Base-by-base conservation (phyloP, 1,140 invertebrate genomes). In the Frieseomelitta varia region DNA sequence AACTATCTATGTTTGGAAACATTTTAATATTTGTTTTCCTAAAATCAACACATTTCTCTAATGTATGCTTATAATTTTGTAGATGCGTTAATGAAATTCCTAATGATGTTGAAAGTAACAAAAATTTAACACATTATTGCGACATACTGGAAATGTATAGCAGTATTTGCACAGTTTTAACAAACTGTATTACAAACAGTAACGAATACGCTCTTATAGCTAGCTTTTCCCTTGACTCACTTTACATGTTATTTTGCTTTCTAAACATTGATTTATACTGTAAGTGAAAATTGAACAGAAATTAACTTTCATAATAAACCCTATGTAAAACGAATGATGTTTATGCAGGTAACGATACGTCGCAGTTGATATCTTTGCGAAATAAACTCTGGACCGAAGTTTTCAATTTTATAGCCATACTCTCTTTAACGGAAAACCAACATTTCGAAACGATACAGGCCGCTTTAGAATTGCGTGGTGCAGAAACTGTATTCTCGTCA, bases 71-170 rank as follows among this genome's bases (percentile, higher is more conserved):
- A 0, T 51, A 27, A n/a, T 47, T 73, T 91, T 84, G 85, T 85
- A 95, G 95, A 47, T 95, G 93, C 81, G 89, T 94, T n/a, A 85
- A 81, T 1, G 87, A 90, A 30, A 92, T 95, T 78, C 91, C 92
- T 24, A 90, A 92, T 58, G 86, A 88, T 77, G 87, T 93, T 1
- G 88, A 90, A 55, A 89, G 82, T 68, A 92, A 92, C 27, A 92
- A 89, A 79, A 90, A 91, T 87, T 83, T 95, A 8, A 86, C 91
- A 8, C 89, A 94, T 34, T 95, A 95, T 84, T 92, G 90, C 73
- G 95, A 95, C 67, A 85, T 95, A 55, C 85, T 96, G 56, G 94
- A 95, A 90, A 96, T 96, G 95, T 95, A 95, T 81, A 91, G 92
- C 1, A 91, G 85, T 71, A 92, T 96, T 53, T 95, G 93, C 83